Conservation (phyloP, 2,888 invertebrate species). For the Sarcophaga variegata region DNA sequence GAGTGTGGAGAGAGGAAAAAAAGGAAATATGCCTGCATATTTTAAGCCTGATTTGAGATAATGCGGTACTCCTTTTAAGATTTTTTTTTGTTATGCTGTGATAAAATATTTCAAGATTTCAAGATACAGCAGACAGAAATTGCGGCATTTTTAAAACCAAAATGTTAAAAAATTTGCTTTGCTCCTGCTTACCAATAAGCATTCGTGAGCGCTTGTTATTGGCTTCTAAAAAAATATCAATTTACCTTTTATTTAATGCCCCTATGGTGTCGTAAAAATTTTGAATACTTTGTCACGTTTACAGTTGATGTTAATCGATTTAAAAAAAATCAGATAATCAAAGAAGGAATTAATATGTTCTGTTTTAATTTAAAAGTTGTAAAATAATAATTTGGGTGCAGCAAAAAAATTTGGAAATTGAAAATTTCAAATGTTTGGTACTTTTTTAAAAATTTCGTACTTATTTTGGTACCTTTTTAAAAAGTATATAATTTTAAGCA, state of each 20-base stretch:
- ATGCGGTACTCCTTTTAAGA: conserved; percentile 31
- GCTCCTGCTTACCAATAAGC: too few relatives aligned
- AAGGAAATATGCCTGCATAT: conserved; percentile 30
- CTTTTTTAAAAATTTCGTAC: too few relatives aligned
- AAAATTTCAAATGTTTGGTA: too few relatives aligned
- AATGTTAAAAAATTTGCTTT: background rate
- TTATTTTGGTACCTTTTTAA: too few relatives aligned
- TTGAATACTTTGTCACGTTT: conserved; percentile 12
- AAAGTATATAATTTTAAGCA: too few relatives aligned
- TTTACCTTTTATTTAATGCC: background rate
- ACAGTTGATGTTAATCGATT: too few relatives aligned
- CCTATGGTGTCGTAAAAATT: background rate
- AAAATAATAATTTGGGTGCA: too few relatives aligned
- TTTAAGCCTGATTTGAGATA: conserved; percentile 60
- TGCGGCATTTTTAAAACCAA: conserved; percentile 23
- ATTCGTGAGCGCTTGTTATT: too few relatives aligned
- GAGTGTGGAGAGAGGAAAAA: background rate
- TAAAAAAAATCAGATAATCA: too few relatives aligned
- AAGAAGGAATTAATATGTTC: too few relatives aligned
- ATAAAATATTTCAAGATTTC: conserved; percentile 64
- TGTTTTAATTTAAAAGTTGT: too few relatives aligned
- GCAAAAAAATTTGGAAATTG: too few relatives aligned
- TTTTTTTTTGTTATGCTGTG: conserved; percentile 17
- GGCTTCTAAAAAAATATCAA: background rate
- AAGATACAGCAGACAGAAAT: conserved; percentile 58